Evolutionary conservation across 2,888 invertebrate genomes (phyloP), one percentile per base, ranked within the genome.

Genomic region (Stomorhina lunata): DNA sequence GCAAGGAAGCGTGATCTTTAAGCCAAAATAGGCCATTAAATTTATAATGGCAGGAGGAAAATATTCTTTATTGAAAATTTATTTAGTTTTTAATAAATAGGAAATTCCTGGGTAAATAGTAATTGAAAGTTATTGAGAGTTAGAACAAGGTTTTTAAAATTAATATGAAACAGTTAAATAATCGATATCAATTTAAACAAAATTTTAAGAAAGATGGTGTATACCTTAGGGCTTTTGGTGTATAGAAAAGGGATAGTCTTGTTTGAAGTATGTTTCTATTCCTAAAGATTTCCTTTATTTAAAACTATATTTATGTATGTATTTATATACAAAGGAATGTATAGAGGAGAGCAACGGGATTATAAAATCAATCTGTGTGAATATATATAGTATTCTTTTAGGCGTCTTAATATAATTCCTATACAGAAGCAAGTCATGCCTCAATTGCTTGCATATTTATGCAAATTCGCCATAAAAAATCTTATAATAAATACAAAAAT

Each of bases 61-160:
- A 69, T 48, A 65, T 9, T 29, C 65, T 78, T 73, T 81, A 78
- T 78, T 81, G 81, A 73, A 78, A 78, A 65, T 63, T 78, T 78
- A 78, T 79, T 40, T 34, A 7, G 29, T 37, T 45, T 27, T 61
- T 22, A 32, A 57, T 15, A 34, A 48, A 71, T 71, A 32, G 48
- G 37, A 71, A 43, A 37, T 68, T 40, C 15, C 53, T 17, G 2
- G 34, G 29, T 27, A 12, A 40, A 6, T 37, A 1, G 2, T 20
- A 40, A 2, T 9, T 2, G 12, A 55, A 40, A 55, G 10, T 12
- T 22, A 59, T 76, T 76, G 65, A 45, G 55, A 65, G 48, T 9
- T 48, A 2, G 20, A 45, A 43, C 29, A 27, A 29, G 4, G 34
- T 34, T 7, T 48, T 48, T 48, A 22, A 0, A 17, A 22, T 6